Percentiles rank a stretch among this genome's conserved stretches.
Conservation (phyloP, 2,113 vertebrate genomes). For the Eulacestoma nigropectus region DNA sequence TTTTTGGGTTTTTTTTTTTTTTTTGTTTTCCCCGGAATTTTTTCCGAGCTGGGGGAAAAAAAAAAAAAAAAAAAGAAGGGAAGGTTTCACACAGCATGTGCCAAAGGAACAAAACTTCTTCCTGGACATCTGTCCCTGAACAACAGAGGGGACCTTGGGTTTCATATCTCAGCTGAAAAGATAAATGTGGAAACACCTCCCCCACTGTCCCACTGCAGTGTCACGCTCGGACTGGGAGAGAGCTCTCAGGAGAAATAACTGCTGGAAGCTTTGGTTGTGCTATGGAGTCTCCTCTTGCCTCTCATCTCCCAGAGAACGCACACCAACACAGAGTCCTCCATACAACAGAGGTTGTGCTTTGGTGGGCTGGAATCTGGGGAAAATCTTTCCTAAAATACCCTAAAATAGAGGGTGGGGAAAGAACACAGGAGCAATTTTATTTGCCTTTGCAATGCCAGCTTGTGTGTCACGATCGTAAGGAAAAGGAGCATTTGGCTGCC, state of each 20-base stretch:
- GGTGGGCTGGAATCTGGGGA: not conserved
- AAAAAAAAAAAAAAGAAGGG: not conserved
- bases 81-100: not conserved
- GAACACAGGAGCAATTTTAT: not conserved
- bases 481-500: not conserved
- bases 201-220: not conserved
- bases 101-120: not conserved
- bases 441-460: not conserved
- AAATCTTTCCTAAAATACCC: not conserved
- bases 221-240: not conserved
- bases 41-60: too few relatives aligned
- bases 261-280: not conserved
- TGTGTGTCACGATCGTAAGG: not conserved
- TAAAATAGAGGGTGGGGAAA: not conserved
- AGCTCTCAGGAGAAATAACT: not conserved
- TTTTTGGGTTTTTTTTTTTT: not conserved
- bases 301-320: not conserved
- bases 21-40: too few relatives aligned
- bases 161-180: not conserved
- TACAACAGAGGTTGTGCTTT: accelerated
- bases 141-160: slow-evolving; percentile 31
- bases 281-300: not conserved
- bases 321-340: not conserved
- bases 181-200: not conserved
- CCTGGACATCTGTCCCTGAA: slow-evolving; percentile 37